These are phyloP conservation scores for Eupleurogrammus muticus DNA, from an alignment of 2,797 vertebrate species.

Conservation along the genomic window DNA sequence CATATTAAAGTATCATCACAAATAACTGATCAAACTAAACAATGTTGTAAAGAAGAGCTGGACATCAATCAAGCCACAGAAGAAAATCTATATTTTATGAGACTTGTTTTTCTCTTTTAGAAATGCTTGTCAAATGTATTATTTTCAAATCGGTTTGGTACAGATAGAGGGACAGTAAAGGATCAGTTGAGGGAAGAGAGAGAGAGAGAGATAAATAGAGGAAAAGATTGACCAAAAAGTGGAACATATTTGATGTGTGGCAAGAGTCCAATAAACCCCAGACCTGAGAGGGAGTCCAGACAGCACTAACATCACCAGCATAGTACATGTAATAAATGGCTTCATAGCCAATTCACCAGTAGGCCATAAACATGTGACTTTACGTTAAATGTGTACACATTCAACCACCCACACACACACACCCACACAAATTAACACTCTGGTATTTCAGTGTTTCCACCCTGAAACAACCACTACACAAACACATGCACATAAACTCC, in stretches of 20 bases:
- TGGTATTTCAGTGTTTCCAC: slow-evolving; percentile 29
- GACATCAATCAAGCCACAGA: slow-evolving; percentile 6
- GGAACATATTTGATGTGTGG: slow-evolving; percentile 54
- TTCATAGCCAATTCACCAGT: slow-evolving; percentile 50
- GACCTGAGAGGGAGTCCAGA: slow-evolving; percentile 39
- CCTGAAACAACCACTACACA: slow-evolving; percentile 36
- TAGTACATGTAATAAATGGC: slow-evolving; percentile 48
- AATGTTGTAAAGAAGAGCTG: slow-evolving; percentile 12
- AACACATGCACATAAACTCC: slow-evolving; percentile 47
- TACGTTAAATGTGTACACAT: slow-evolving; percentile 22
- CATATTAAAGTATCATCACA: slow-evolving; percentile 12
- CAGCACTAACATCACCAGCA: slow-evolving; percentile 47
- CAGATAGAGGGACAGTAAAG: slow-evolving; percentile 20
- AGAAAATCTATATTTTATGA: neutral
- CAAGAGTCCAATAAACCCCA: slow-evolving; percentile 57
- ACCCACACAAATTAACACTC: slow-evolving; percentile 27
- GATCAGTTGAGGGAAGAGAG: slow-evolving; percentile 13
- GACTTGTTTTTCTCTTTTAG: neutral
- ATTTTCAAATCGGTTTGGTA: slow-evolving; percentile 21
- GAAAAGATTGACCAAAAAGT: slow-evolving; percentile 41
- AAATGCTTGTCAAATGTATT: slow-evolving; percentile 13
- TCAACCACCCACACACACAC: slow-evolving; percentile 13
- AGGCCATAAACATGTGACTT: slow-evolving; percentile 43
- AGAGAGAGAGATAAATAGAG: neutral
- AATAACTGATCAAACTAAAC: slow-evolving; percentile 37